phyloP scores from a whole-genome alignment of 2,888 invertebrate species.

The Flabesymbios commensalis region DNA sequence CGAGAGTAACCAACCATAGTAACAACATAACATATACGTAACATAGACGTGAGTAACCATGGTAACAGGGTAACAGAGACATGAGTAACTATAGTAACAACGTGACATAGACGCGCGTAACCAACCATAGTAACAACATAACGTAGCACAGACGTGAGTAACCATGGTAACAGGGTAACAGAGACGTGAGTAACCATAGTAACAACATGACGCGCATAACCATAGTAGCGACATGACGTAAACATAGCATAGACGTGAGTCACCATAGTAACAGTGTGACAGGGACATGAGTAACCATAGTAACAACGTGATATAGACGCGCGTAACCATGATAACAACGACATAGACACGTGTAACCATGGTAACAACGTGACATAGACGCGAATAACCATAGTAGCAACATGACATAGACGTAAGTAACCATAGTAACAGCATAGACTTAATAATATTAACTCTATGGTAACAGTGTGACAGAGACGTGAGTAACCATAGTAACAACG shows the following conservation, averaged over 20 bases:
- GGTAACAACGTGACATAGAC: too few species aligned
- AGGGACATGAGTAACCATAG: background rate
- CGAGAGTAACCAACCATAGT: background rate
- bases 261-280: background rate
- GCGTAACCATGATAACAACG: background rate
- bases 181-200: too few species aligned
- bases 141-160: too few species aligned
- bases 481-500: background rate
- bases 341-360: too few species aligned
- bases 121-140: too few species aligned
- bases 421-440: too few species aligned
- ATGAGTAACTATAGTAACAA: background rate
- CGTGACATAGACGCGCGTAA: background rate
- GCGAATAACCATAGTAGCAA: too few species aligned
- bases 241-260: background rate
- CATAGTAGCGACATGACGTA: too few species aligned
- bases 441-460: background rate
- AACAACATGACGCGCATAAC: too few species aligned
- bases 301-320: background rate
- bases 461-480: background rate
- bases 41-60: background rate
- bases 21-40: background rate
- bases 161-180: too few species aligned
- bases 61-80: background rate
- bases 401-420: too few species aligned